Base-by-base conservation (phyloP, 37 sponge, comb jelly and placozoan genomes). In the Spongilla lacustris region DNA sequence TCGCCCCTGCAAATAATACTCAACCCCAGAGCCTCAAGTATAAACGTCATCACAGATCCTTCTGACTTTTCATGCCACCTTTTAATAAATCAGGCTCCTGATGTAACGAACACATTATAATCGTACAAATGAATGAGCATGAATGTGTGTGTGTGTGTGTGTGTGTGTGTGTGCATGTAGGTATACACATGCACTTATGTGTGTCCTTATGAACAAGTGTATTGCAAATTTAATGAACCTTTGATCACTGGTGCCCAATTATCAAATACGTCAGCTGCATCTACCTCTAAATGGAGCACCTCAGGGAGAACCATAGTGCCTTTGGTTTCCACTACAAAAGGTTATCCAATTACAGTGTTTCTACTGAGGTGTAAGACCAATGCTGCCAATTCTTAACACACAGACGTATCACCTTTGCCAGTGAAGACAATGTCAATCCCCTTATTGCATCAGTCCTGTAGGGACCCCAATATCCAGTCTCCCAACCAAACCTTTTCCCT, bases 131-230 rank as follows among this genome's bases (percentile, higher is more conserved):
- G 71, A 10, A 6, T 28, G 71, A 2, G 9, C 28, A 10, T 10
- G 9, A 29, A 69, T 69, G 71, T 69, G 28, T 69, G 9, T 69
- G 28, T 69, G 71, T 69, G 71, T 69, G 71, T 69, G 9, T 69
- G 71, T 69, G 71, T 3, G 71, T 69, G 9, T 69, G 8, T 69
- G 71, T 69, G 71, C 9, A 69, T 28, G 28, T 28, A 5, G 28
- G 26, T 25, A 29, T 25, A 69, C 71, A 25, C 5, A 8, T 69
- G 28, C 5, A n/a, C n/a, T n/a, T n/a, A n/a, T n/a, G n/a, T n/a
- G n/a, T n/a, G n/a, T n/a, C n/a, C n/a, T n/a, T n/a, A n/a, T n/a
- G n/a, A n/a, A n/a, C n/a, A n/a, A n/a, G n/a, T n/a, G n/a, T n/a
- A n/a, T n/a, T n/a, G n/a, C n/a, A n/a, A n/a, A n/a, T n/a, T n/a